Percentiles rank a stretch among this genome's conserved stretches.
Evolutionary conservation across 53 echinoderm and acorn worm genomes (phyloP).

Genomic region (Temnopleurus reevesii): DNA sequence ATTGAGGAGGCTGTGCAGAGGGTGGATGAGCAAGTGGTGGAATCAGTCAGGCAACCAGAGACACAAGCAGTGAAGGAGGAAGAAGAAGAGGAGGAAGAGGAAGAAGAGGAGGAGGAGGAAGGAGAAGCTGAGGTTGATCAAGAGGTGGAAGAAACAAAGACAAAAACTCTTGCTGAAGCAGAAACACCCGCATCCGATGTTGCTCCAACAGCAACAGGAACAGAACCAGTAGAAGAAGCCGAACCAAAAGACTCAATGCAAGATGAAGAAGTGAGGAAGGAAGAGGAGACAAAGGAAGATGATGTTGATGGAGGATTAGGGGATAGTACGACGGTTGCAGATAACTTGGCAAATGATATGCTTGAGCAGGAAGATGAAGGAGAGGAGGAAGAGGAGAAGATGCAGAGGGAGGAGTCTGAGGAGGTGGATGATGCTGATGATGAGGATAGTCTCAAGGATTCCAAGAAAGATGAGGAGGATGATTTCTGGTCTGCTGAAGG

Average conservation of each 20-base stretch:
- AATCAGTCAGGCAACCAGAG: slow-evolving; percentile 14
- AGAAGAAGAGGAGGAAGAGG: slow-evolving; percentile 57
- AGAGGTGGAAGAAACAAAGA: background rate
- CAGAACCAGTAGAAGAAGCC: slow-evolving; percentile 24
- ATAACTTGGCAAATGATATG: background rate
- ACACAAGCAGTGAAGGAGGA: background rate
- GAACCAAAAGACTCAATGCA: background rate
- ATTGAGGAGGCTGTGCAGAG: slow-evolving; percentile 39
- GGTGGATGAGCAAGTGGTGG: slow-evolving; percentile 57
- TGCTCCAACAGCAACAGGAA: background rate
- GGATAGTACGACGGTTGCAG: slow-evolving; percentile 6
- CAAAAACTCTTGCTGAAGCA: background rate
- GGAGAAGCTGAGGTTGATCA: slow-evolving; percentile 9
- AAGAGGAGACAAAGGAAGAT: slow-evolving; percentile 29
- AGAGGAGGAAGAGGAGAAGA: slow-evolving; percentile 10
- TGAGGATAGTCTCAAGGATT: slow-evolving; percentile 26
- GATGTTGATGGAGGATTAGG: slow-evolving; percentile 21
- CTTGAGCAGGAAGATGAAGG: slow-evolving; percentile 39
- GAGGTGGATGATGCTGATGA: slow-evolving; percentile 41
- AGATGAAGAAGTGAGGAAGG: slow-evolving; percentile 1
- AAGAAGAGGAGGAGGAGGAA: slow-evolving; percentile 34
- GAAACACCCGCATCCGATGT: background rate
- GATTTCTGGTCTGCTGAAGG: slow-evolving; percentile 53
- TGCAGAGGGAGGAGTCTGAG: background rate
- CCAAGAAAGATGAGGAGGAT: slow-evolving; percentile 59